Conservation (phyloP, 2,888 invertebrate species). For the Drosophila anceps region DNA sequence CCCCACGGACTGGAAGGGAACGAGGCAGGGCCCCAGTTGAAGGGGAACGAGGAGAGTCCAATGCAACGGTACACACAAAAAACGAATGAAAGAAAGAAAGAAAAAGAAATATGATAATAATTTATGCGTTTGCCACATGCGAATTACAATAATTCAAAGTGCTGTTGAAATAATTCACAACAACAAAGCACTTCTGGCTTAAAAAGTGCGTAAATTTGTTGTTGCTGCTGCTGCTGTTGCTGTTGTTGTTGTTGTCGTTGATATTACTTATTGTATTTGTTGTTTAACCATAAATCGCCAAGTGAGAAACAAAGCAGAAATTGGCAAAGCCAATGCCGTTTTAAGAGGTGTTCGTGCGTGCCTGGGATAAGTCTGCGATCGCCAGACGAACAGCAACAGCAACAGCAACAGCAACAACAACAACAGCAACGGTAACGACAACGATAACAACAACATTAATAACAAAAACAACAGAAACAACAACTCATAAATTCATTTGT, state of each 20-base stretch:
- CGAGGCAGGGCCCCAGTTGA: neutral
- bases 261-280: constrained; percentile 28
- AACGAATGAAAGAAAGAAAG: neutral
- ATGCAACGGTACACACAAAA: constrained; percentile 52
- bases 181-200: constrained; percentile 43
- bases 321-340: constrained; percentile 71
- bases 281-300: constrained; percentile 59
- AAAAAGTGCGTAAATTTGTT: constrained; percentile 60
- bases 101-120: constrained; percentile 35
- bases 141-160: constrained; percentile 68
- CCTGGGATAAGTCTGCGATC: constrained; percentile 53
- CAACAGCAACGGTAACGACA: too few relatives aligned
- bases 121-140: constrained; percentile 63
- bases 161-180: constrained; percentile 51
- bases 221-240: constrained; percentile 12
- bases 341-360: constrained; percentile 70
- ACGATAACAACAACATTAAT: constrained; percentile 23
- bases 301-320: constrained; percentile 69
- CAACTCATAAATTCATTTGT: constrained; percentile 67
- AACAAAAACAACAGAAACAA: constrained; percentile 11
- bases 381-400: constrained; percentile 21
- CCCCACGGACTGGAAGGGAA: neutral
- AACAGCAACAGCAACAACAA: constrained; percentile 18
- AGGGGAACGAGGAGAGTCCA: constrained; percentile 32
- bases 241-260: constrained; percentile 16